Evolutionary conservation across 2,113 vertebrate genomes (phyloP).

Genomic region (Regulus satrapa): DNA sequence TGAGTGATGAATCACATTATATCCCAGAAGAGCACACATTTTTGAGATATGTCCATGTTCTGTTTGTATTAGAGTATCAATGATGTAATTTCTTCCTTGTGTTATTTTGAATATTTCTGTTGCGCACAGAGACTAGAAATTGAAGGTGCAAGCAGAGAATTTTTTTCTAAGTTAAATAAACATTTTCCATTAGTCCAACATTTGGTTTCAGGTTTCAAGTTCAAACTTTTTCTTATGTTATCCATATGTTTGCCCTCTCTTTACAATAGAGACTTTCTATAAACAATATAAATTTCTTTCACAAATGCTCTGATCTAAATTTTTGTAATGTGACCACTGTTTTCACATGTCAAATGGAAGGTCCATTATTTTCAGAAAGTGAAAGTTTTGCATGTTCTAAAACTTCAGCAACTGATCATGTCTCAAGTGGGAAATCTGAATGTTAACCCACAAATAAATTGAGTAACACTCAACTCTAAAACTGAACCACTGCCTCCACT

Average conservation of each 20-base stretch:
- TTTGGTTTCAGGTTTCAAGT: slow-evolving; percentile 22
- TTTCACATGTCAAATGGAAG: not conserved
- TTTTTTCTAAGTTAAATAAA: slow-evolving; percentile 22
- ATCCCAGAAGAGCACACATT: not conserved
- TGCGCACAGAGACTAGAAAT: not conserved
- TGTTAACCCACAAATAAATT: not conserved
- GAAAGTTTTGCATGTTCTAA: not conserved
- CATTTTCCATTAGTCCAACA: not conserved
- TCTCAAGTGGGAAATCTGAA: not conserved
- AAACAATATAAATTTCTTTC: not conserved
- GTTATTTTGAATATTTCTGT: slow-evolving; percentile 10
- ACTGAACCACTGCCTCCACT: not conserved
- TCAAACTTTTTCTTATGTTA: not conserved
- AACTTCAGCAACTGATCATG: not conserved
- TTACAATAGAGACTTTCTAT: not conserved
- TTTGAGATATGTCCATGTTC: not conserved
- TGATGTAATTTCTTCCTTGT: not conserved
- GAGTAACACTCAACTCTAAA: not conserved
- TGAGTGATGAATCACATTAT: not conserved
- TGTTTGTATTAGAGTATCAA: not conserved
- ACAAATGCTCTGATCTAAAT: not conserved
- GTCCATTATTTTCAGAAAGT: not conserved
- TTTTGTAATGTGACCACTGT: not conserved
- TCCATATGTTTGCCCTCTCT: not conserved
- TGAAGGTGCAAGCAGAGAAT: not conserved